Conservation (phyloP, 2,888 invertebrate genomes). For the Phymatocera aterrima region DNA sequence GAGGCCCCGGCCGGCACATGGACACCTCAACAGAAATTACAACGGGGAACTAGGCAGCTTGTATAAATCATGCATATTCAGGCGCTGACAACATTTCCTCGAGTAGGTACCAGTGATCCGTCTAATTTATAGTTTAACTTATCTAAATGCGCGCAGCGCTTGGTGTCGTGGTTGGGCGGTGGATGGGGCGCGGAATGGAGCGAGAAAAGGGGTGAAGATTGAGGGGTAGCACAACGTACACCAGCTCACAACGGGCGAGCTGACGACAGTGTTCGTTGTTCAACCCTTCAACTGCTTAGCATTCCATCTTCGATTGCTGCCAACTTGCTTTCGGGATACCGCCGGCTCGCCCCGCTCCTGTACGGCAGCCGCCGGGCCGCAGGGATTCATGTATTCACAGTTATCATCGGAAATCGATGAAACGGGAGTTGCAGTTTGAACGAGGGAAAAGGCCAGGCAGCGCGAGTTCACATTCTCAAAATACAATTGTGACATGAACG, state of each 20-base stretch:
- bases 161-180: constrained; percentile 55
- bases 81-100: constrained; percentile 70
- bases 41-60: constrained; percentile 67
- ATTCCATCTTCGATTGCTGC: constrained; percentile 73
- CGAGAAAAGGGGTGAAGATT: constrained; percentile 54
- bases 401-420: constrained; percentile 39
- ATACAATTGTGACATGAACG: neutral
- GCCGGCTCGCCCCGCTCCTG: constrained; percentile 1
- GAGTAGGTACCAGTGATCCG: constrained; percentile 72
- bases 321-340: constrained; percentile 54
- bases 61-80: constrained; percentile 73
- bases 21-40: constrained; percentile 60
- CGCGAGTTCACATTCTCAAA: neutral
- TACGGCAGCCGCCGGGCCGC: constrained; percentile 35
- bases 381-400: constrained; percentile 19
- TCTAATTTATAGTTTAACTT: constrained; percentile 74
- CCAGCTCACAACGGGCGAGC: constrained; percentile 27
- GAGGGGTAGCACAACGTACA: constrained; percentile 54
- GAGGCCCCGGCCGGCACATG: constrained; percentile 2
- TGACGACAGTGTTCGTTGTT: constrained; percentile 61
- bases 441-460: too few species aligned
- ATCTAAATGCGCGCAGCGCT: constrained; percentile 71
- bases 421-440: constrained; percentile 28
- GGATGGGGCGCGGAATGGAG: constrained; percentile 42
- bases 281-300: constrained; percentile 73